Conservation (phyloP, 1,140 invertebrate species). For the Cephus cinctus region DNA sequence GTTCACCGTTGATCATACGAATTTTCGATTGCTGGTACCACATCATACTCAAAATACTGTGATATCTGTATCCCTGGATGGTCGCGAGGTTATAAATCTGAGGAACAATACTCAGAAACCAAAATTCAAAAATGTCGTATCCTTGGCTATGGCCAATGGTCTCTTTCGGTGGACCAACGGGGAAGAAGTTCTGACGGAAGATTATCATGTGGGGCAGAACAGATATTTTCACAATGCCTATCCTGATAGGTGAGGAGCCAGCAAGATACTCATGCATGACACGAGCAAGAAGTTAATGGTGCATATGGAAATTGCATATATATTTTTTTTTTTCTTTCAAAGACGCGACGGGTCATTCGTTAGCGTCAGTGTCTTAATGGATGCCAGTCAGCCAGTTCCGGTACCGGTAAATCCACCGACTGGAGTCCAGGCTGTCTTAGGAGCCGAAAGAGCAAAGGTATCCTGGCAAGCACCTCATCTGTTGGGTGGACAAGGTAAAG, state of each 20-base stretch:
- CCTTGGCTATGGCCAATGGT: constrained; percentile 71
- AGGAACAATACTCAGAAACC: constrained; percentile 72
- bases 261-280: too few relatives aligned
- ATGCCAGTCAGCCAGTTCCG: constrained; percentile 72
- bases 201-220: constrained; percentile 64
- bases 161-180: constrained; percentile 85
- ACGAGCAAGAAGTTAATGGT: too few relatives aligned
- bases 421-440: constrained; percentile 75
- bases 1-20: constrained; percentile 78
- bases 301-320: too few relatives aligned
- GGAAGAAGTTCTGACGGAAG: constrained; percentile 69
- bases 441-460: constrained; percentile 69
- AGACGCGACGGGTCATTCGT: constrained; percentile 50
- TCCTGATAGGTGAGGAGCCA: constrained; percentile 50
- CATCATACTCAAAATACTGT: constrained; percentile 74
- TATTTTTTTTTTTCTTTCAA: background rate
- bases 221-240: constrained; percentile 76
- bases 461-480: constrained; percentile 76
- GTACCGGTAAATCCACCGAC: constrained; percentile 76
- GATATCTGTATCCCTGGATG: constrained; percentile 77
- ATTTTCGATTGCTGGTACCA: constrained; percentile 78
- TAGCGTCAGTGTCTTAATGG: constrained; percentile 62
- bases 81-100: constrained; percentile 71
- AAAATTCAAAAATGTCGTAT: constrained; percentile 75
- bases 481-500: constrained; percentile 75